Conservation (phyloP, 2,888 invertebrate species). For the Hydroisotoma schaefferi region DNA sequence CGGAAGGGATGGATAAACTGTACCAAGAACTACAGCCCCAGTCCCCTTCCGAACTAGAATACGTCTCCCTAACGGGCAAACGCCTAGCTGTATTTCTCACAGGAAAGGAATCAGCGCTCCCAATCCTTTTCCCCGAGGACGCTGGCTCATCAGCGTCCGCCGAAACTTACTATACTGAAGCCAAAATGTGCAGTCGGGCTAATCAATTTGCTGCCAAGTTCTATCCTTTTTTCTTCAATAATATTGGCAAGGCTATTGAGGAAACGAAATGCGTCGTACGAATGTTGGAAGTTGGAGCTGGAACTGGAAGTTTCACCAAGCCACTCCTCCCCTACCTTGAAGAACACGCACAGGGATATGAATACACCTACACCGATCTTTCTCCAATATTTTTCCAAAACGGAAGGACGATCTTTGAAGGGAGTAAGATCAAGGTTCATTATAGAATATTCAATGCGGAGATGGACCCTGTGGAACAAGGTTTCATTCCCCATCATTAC, state of each 20-base stretch:
- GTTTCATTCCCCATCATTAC: slow-evolving; percentile 21
- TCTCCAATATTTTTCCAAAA: slow-evolving; percentile 17
- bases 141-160: slow-evolving; percentile 7
- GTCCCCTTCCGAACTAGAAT: slow-evolving; percentile 10
- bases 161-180: slow-evolving; percentile 6
- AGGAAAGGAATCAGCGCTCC: slow-evolving; percentile 19
- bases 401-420: slow-evolving; percentile 24
- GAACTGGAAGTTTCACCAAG: slow-evolving; percentile 15
- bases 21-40: background rate
- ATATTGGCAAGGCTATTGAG: too few relatives aligned
- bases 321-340: slow-evolving; percentile 9
- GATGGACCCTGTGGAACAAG: slow-evolving; percentile 21
- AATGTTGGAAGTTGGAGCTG: slow-evolving; percentile 21
- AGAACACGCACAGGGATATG: slow-evolving; percentile 2
- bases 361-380: slow-evolving; percentile 30
- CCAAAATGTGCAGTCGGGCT: background rate
- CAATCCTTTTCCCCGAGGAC: slow-evolving; percentile 27
- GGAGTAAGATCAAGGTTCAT: slow-evolving; percentile 10
- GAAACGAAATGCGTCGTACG: slow-evolving; percentile 13
- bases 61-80: slow-evolving; percentile 9
- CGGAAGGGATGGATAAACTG: slow-evolving; percentile 4
- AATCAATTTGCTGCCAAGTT: background rate
- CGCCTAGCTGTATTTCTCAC: slow-evolving; percentile 11
- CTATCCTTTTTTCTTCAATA: too few relatives aligned
- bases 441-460: slow-evolving; percentile 24